These are phyloP conservation scores for Diabrotica balteata DNA, from an alignment of 2,888 invertebrate species.

Conservation along the genomic window DNA sequence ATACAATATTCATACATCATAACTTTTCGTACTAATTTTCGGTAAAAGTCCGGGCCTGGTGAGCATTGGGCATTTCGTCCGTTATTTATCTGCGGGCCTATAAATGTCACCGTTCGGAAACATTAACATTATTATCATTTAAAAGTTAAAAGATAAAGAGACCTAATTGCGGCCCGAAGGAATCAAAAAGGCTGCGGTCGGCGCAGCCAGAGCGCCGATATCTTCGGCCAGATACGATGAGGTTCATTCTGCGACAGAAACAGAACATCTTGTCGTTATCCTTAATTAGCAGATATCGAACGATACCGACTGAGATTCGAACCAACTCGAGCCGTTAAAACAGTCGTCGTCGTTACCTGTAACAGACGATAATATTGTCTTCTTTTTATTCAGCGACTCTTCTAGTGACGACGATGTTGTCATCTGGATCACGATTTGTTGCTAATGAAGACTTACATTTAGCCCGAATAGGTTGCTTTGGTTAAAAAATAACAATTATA, in stretches of 20 bases:
- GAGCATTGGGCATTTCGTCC: conserved; percentile 15
- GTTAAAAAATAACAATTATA: too few relatives aligned
- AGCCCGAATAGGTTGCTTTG: too few relatives aligned
- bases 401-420: conserved; percentile 7
- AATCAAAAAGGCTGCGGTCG: conserved; percentile 41
- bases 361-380: conserved; percentile 11
- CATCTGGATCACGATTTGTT: neutral
- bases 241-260: conserved; percentile 29
- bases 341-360: conserved; percentile 33
- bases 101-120: conserved; percentile 35
- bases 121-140: conserved; percentile 43
- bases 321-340: conserved; percentile 38
- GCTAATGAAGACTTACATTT: too few relatives aligned
- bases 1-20: too few relatives aligned
- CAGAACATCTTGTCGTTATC: conserved; percentile 37
- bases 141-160: conserved; percentile 38
- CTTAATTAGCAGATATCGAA: conserved; percentile 43
- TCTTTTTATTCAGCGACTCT: conserved; percentile 11
- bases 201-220: conserved; percentile 21
- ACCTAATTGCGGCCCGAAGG: conserved; percentile 42
- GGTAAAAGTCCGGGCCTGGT: conserved; percentile 7
- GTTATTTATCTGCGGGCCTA: conserved; percentile 32
- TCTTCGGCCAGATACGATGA: conserved; percentile 16
- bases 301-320: conserved; percentile 35
- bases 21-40: too few relatives aligned